Percentiles rank a stretch among this genome's conserved stretches.
These are phyloP conservation scores for Strigamia crassipes DNA, from an alignment of 2,888 invertebrate genomes.

Conservation along the genomic window DNA sequence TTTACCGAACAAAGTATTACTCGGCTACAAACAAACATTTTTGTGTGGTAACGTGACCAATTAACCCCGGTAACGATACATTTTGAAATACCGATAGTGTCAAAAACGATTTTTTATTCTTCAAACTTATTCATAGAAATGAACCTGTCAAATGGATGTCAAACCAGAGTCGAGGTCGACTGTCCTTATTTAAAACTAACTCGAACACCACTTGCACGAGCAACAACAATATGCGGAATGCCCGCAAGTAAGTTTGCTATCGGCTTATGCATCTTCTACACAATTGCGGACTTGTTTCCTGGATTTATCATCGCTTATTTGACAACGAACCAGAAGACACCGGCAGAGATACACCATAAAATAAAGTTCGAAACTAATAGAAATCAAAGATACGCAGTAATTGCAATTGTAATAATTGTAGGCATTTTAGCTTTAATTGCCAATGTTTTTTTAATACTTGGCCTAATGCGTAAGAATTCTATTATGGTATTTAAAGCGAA, in stretches of 20 bases:
- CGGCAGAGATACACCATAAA: background rate
- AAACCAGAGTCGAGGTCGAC: background rate
- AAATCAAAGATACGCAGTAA: background rate
- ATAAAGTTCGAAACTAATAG: background rate
- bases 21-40: too few relatives aligned
- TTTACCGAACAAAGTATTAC: too few relatives aligned
- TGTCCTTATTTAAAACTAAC: background rate
- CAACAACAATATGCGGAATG: background rate
- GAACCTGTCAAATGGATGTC: background rate
- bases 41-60: too few relatives aligned
- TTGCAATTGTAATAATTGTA: background rate
- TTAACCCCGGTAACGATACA: too few relatives aligned
- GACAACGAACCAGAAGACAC: background rate
- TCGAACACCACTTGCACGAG: background rate
- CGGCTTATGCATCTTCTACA: background rate
- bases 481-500: background rate
- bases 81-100: background rate
- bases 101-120: background rate
- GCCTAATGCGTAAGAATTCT: background rate
- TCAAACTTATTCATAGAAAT: background rate
- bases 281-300: background rate
- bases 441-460: background rate
- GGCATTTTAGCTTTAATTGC: background rate
- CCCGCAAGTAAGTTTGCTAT: background rate
- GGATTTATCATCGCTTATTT: background rate